These are phyloP conservation scores for Mesorhabditis spiculigera DNA, from an alignment of 2,888 invertebrate species.

Conservation along the genomic window DNA sequence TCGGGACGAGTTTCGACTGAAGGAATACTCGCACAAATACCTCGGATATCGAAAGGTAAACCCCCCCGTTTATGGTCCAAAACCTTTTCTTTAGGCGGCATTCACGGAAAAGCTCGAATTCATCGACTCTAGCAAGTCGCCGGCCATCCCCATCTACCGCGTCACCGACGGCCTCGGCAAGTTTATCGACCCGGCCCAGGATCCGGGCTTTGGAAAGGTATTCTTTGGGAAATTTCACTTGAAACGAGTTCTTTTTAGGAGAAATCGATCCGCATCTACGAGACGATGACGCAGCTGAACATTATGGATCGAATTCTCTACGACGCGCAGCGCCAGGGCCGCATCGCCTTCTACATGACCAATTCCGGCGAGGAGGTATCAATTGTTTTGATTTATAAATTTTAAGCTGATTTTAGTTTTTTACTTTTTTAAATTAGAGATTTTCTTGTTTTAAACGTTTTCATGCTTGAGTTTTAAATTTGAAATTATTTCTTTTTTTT, in stretches of 20 bases:
- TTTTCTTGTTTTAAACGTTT: too few species aligned
- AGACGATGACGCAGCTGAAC: conserved; percentile 81
- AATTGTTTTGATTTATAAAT: too few species aligned
- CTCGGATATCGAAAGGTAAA: conserved; percentile 51
- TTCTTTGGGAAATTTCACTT: background rate
- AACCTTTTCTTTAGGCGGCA: conserved; percentile 36
- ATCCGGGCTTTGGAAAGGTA: conserved; percentile 49
- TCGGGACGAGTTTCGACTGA: conserved; percentile 49
- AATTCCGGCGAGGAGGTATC: too few species aligned
- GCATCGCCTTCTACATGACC: too few species aligned
- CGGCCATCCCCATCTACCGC: conserved; percentile 54
- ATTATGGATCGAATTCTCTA: conserved; percentile 92
- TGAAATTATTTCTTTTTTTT: too few species aligned
- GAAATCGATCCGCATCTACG: conserved; percentile 76
- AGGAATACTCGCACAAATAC: conserved; percentile 52
- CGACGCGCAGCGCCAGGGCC: conserved; percentile 89
- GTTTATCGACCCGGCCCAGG: conserved; percentile 43
- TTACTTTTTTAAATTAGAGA: too few species aligned
- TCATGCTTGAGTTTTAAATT: too few species aligned
- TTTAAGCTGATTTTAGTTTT: background rate
- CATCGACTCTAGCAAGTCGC: conserved; percentile 28
- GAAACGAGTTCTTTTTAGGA: conserved; percentile 22
- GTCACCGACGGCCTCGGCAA: conserved; percentile 52
- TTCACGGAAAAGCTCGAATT: conserved; percentile 55
- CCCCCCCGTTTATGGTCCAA: background rate